A percentile compares a stretch with the other conserved stretches of the same genome.
phyloP scores from a whole-genome alignment of 2,113 vertebrate species.

The Chloropsis cyanopogon region DNA sequence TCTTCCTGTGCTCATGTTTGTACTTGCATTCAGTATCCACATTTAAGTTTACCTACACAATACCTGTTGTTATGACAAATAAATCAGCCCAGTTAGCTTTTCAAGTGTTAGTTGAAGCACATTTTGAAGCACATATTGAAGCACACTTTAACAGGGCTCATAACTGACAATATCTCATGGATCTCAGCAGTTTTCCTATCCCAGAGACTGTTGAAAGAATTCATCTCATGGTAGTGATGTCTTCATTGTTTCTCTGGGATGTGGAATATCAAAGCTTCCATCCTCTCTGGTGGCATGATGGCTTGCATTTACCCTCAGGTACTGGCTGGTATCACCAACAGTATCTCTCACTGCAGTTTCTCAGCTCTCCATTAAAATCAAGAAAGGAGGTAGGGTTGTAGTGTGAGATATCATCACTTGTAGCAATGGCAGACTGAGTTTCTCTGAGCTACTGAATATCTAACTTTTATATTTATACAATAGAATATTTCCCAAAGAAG shows the following conservation, averaged over 20 bases:
- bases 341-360: background rate
- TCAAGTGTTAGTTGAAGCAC: background rate
- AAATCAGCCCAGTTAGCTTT: background rate
- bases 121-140: background rate
- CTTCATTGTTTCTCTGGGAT: background rate
- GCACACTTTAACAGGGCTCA: background rate
- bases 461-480: background rate
- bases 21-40: background rate
- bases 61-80: background rate
- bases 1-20: background rate
- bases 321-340: fast-evolving
- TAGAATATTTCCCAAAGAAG: background rate
- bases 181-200: background rate
- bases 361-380: background rate
- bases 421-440: background rate
- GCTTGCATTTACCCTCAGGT: background rate
- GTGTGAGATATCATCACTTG: background rate
- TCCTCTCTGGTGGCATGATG: background rate
- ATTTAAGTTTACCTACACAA: background rate
- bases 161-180: background rate
- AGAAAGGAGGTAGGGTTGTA: background rate
- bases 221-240: background rate
- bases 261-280: background rate
- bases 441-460: background rate
- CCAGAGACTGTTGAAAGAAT: background rate